A percentile compares a stretch with the other conserved stretches of the same genome.
These are phyloP conservation scores for Stratiolaelaps scimitus DNA, from an alignment of 1,140 invertebrate genomes.

Conservation along the genomic window DNA sequence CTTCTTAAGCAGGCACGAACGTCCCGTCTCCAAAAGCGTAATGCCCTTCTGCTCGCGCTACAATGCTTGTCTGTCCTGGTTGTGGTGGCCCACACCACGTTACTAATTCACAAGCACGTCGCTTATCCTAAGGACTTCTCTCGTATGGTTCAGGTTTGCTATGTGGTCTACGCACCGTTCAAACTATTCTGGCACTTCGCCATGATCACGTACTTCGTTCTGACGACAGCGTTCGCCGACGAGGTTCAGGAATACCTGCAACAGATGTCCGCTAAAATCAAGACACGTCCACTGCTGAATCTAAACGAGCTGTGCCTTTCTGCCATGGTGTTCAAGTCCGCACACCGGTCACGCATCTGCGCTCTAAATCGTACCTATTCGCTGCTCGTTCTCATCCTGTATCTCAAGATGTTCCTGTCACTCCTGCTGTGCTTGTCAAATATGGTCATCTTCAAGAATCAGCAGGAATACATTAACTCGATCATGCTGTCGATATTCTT, in stretches of 20 bases:
- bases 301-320: background rate
- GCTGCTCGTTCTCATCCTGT: background rate
- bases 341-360: background rate
- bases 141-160: background rate
- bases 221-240: background rate
- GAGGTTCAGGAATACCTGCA: background rate
- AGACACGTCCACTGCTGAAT: background rate
- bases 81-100: background rate
- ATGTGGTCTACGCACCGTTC: conserved; percentile 3
- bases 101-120: background rate
- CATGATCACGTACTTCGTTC: background rate
- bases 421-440: background rate
- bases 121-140: conserved; percentile 8
- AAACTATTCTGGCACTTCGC: conserved; percentile 7
- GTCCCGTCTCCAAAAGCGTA: background rate
- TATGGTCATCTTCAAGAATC: conserved; percentile 1
- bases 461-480: background rate
- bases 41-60: background rate
- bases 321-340: background rate
- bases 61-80: background rate
- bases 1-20: background rate
- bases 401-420: conserved; percentile 8
- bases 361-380: background rate
- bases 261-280: background rate
- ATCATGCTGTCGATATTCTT: background rate